Evolutionary conservation across 92 coral and sea anemone genomes (phyloP).

Genomic region (Epizoanthus ramosus): DNA sequence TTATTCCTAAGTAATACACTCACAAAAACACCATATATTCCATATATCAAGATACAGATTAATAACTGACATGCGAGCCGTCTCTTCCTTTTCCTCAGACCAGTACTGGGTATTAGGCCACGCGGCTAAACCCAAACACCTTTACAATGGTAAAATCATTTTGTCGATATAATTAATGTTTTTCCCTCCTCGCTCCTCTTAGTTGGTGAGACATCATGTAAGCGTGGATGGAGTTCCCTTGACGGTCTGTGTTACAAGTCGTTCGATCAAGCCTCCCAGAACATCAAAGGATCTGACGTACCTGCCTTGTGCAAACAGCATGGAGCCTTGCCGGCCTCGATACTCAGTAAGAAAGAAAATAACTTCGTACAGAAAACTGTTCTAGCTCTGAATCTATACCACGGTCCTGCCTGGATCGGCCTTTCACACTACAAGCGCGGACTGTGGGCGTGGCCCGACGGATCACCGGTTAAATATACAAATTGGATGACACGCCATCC

Average conservation of each 20-base stretch:
- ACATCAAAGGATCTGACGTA: background rate
- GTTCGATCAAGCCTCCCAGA: background rate
- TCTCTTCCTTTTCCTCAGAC: too few relatives aligned
- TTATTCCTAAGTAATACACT: too few relatives aligned
- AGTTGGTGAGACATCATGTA: background rate
- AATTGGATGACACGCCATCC: slow-evolving; percentile 3
- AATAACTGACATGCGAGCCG: too few relatives aligned
- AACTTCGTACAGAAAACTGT: background rate
- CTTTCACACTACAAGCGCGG: slow-evolving; percentile 3
- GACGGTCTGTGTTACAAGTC: background rate
- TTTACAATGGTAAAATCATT: too few relatives aligned
- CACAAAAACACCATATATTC: too few relatives aligned
- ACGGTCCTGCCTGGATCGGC: background rate
- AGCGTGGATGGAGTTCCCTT: background rate
- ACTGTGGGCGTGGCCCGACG: background rate
- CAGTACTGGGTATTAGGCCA: too few relatives aligned
- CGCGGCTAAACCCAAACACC: too few relatives aligned
- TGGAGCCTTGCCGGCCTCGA: background rate
- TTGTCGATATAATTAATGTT: too few relatives aligned
- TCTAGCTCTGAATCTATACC: background rate
- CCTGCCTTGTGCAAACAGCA: background rate
- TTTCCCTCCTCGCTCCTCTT: too few relatives aligned
- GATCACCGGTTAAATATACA: background rate
- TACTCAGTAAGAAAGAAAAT: background rate
- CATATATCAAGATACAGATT: too few relatives aligned